Base-by-base conservation (phyloP, 2,888 invertebrate genomes). In the Cremastinae sp. region DNA sequence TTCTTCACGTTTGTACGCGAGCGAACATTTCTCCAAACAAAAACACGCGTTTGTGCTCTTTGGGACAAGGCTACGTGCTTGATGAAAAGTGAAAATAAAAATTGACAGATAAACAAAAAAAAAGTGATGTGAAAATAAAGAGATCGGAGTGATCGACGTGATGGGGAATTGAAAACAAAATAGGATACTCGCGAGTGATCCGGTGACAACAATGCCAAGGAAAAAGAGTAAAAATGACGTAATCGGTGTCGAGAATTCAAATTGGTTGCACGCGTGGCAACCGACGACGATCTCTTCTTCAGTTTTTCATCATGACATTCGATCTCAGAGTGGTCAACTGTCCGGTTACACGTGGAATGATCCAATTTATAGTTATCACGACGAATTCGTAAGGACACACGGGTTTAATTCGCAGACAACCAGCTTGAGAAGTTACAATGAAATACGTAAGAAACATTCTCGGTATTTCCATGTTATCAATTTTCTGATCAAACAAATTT, bases 371-470 rank as follows among this genome's bases (percentile, higher is more conserved):
- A 71, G 62, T 16, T 80, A 83, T 70, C 79, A 80, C 51, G 69
- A 74, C 4, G 80, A 84, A n/a, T 80, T 81, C 47, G 14, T 71
- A 12, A 47, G 49, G 34, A 64, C 56, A 12, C 58, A 65, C 10
- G 76, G 74, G 28, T 54, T 66, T 28, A 61, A 51, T 16, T 70
- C 79, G 18, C 78, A 77, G 12, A 71, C 69, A 20, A 74, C 74
- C 16, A 72, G 61, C 34, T 54, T 79, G 43, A 66, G 75, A 10
- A 75, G 75, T 47, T 79, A 79, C 78, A 80, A 79, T 71, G 78
- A 78, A 71, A 78, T 78, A 45, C 78, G 80, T 80, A 71, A 80
- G 80, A n/a, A n/a, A n/a, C n/a, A n/a, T n/a, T n/a, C n/a, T n/a
- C n/a, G n/a, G n/a, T n/a, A n/a, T n/a, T n/a, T n/a, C n/a, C n/a